Evolutionary conservation across 2,888 invertebrate genomes (phyloP), one percentile per base, ranked within the genome.

Genomic region (Melikaiella ostensackeni): DNA sequence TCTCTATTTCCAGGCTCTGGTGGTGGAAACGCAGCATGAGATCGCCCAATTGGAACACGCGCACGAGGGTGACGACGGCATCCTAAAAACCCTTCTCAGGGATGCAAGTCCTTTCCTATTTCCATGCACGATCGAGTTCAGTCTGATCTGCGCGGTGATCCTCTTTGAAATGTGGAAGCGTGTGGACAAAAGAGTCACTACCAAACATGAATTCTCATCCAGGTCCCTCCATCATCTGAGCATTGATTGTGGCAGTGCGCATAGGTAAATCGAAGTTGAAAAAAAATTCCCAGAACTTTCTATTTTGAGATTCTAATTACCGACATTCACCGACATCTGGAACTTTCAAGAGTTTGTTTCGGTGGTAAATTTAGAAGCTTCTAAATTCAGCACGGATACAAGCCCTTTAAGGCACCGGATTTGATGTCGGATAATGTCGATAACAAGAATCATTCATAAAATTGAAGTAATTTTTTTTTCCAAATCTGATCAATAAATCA

Each of bases 81-180:
- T 95, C 88, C 93, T 95, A 85, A 93, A 93, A 19, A 93, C 94
- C 70, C 89, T 95, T 77, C 93, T 95, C 70, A 87, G 88, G 74
- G 88, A 89, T 85, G 94, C 95, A n/a, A 95, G 95, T 80, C 97
- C 97, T 0, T 97, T 97, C 89, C 93, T 98, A 77, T 98, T 97
- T 89, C 98, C 98, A 0, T 97, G 97, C 88, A 96, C 96, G 70
- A 97, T 98, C 86, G 98, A 98, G 92, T 98, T 98, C 92, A 97
- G 97, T 59, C 93, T 98, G 74, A 97, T 98, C 81, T 97, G 97
- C 88, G 97, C 98, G 33, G 98, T 97, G 42, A 88, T 90, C 80
- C 86, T 90, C 77, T 97, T 96, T 89, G 96, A 97, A 91, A 97
- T 98, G 95, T 98, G 98, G 97, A 97, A 97, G 92, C 96, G 97